These are phyloP conservation scores for Griposia aprilina DNA, from an alignment of 2,888 invertebrate species.

Conservation along the genomic window DNA sequence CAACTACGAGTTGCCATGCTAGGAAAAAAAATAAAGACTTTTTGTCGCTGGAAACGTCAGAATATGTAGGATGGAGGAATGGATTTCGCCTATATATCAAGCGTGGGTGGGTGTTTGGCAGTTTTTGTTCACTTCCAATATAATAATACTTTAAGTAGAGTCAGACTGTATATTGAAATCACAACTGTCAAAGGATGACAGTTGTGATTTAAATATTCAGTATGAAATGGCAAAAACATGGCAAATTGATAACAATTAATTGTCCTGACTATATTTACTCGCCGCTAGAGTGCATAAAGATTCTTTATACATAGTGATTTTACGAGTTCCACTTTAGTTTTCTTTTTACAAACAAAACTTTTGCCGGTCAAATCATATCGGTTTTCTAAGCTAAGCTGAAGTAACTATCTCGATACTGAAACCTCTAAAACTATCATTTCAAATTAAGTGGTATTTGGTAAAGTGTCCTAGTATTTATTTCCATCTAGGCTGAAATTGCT, in stretches of 20 bases:
- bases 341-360: not conserved
- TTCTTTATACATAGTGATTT: not conserved
- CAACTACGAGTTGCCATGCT: no score
- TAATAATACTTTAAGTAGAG: no score
- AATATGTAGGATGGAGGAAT: not conserved
- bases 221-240: no score
- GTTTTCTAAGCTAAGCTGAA: not conserved
- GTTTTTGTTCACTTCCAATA: not conserved
- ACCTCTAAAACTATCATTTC: not conserved
- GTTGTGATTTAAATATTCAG: no score
- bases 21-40: no score
- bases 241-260: not conserved
- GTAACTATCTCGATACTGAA: slow-evolving; percentile 9
- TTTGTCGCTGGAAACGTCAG: not conserved
- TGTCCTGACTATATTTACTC: no score
- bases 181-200: no score
- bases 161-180: no score
- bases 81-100: not conserved
- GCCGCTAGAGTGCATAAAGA: no score
- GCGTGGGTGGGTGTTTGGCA: not conserved
- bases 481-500: not conserved
- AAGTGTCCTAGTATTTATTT: slow-evolving; percentile 7
- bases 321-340: not conserved
- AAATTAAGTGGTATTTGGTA: slow-evolving; percentile 21
- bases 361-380: slow-evolving; percentile 4